Conservation (phyloP, 2,113 vertebrate species). For the Cinclus cinclus region DNA sequence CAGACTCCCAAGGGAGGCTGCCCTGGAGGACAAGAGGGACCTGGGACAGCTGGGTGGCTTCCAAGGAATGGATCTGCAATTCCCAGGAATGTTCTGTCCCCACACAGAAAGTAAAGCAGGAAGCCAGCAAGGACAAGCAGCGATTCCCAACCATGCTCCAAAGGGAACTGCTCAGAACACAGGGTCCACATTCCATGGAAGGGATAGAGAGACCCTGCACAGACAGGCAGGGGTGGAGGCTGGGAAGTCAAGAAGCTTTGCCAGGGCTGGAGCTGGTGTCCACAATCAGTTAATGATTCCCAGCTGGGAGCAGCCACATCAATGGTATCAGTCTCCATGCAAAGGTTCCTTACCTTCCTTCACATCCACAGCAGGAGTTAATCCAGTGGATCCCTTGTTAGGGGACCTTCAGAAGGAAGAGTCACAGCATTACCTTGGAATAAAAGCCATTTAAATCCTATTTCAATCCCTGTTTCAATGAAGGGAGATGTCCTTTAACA, state of each 20-base stretch:
- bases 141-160: fast-evolving
- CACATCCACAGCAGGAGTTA: neutral
- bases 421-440: neutral
- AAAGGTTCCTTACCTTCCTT: conserved; percentile 67
- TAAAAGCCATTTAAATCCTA: neutral
- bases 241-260: neutral
- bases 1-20: neutral
- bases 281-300: neutral
- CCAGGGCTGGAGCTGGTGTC: neutral
- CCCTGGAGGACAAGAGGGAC: neutral
- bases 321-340: neutral
- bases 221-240: neutral
- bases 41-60: neutral
- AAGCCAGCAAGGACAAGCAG: neutral
- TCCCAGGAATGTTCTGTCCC: neutral
- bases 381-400: neutral
- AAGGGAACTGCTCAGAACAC: neutral
- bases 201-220: neutral
- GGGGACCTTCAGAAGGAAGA: conserved; percentile 48
- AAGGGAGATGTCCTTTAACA: neutral
- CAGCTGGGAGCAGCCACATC: neutral
- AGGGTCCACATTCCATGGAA: neutral
- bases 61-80: neutral
- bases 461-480: neutral
- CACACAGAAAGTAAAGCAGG: neutral